Percentiles rank a stretch among this genome's conserved stretches.
phyloP scores from a whole-genome alignment of 1,140 invertebrate species.

The Papilio polytes region DNA sequence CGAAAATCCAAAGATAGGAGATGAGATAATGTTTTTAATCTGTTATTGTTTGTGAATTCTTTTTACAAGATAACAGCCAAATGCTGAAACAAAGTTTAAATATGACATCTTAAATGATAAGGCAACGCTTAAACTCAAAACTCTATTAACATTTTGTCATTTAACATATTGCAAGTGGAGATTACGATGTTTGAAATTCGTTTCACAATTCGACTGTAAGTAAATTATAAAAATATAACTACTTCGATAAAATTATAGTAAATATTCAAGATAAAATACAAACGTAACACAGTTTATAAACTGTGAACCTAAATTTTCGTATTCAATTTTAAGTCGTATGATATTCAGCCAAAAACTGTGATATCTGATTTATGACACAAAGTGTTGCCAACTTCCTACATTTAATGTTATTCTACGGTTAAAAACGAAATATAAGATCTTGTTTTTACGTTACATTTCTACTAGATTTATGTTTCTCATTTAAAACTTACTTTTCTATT shows the following conservation, averaged over 20 bases:
- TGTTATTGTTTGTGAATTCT: background rate
- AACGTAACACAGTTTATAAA: conserved; percentile 9
- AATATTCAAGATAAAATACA: background rate
- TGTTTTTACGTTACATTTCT: background rate
- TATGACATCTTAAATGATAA: too few species aligned
- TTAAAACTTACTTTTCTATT: background rate
- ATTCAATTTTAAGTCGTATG: background rate
- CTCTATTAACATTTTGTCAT: too few species aligned
- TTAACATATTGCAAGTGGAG: too few species aligned
- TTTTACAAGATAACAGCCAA: too few species aligned
- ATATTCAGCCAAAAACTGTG: conserved; percentile 16
- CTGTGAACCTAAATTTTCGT: background rate
- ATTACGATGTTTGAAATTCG: too few species aligned
- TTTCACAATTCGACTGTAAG: too few species aligned
- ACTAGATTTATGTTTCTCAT: conserved; percentile 6
- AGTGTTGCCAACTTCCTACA: conserved; percentile 33
- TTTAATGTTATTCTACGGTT: conserved; percentile 17
- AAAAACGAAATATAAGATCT: conserved; percentile 12
- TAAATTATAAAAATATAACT: too few species aligned
- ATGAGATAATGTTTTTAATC: background rate
- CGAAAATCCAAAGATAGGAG: too few species aligned
- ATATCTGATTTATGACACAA: background rate
- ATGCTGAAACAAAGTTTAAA: too few species aligned
- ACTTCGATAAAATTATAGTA: too few species aligned
- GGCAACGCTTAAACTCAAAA: too few species aligned